A percentile compares a stretch with the other conserved stretches of the same genome.
Conservation (phyloP, 2,113 vertebrate genomes). For the Romanogobio albipinnatus region DNA sequence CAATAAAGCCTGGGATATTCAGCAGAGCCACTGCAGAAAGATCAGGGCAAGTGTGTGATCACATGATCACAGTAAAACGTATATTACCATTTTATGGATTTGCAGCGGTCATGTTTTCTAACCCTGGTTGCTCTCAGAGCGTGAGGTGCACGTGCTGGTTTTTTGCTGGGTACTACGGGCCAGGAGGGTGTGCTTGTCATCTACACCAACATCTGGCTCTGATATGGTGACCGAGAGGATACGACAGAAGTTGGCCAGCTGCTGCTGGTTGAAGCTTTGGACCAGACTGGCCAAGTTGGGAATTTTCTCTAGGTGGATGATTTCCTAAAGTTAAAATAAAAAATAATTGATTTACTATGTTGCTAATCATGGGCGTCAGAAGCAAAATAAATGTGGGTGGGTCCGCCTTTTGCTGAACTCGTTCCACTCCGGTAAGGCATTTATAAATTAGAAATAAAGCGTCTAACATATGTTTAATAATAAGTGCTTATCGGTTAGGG, state of each 20-base stretch:
- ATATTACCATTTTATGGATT: background rate
- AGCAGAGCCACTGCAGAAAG: conserved; percentile 84
- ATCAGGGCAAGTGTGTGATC: background rate
- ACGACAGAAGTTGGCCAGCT: conserved; percentile 98
- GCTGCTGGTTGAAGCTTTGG: conserved; percentile 97
- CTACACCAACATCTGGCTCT: conserved; percentile 92
- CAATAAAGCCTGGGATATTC: conserved; percentile 96
- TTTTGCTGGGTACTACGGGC: conserved; percentile 97
- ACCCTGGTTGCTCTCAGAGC: conserved; percentile 97
- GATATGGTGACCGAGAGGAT: conserved; percentile 98
- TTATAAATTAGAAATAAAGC: no score
- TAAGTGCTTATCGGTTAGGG: no score
- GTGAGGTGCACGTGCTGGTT: conserved; percentile 86
- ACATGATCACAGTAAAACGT: background rate
- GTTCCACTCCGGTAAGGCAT: no score
- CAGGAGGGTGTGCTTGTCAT: conserved; percentile 96
- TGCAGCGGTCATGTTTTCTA: background rate
- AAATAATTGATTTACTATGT: background rate
- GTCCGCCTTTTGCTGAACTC: no score
- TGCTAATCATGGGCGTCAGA: no score
- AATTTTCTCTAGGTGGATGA: conserved; percentile 97
- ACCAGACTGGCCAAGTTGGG: conserved; percentile 90
- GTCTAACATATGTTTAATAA: no score
- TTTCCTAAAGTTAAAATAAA: conserved; percentile 79
- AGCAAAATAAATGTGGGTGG: no score